Evolutionary conservation across 2,888 invertebrate genomes (phyloP).

Genomic region (Ophion ventricosus): DNA sequence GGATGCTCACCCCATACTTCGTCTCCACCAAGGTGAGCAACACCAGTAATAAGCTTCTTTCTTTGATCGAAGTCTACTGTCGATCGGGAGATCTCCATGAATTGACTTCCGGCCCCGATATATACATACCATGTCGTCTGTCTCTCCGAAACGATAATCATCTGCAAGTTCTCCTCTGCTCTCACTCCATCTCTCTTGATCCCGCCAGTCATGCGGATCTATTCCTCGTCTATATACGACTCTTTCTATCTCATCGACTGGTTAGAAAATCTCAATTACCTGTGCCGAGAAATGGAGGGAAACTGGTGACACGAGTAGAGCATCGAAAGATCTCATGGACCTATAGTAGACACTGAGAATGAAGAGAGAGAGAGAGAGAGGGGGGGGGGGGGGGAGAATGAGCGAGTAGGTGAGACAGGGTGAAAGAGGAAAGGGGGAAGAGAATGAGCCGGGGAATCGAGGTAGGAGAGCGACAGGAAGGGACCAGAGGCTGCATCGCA

Average conservation of each 20-base stretch:
- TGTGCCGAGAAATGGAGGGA: conserved; percentile 69
- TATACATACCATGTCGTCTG: conserved; percentile 14
- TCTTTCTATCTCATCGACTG: conserved; percentile 66
- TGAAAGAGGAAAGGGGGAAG: conserved; percentile 11
- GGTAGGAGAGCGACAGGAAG: conserved; percentile 73
- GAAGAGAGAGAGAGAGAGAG: conserved; percentile 19
- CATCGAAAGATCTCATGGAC: conserved; percentile 37
- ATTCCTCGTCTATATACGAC: conserved; percentile 26
- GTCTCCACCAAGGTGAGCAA: conserved; percentile 55
- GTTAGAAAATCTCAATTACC: conserved; percentile 79
- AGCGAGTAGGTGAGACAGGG: conserved; percentile 13
- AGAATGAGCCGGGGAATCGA: conserved; percentile 51
- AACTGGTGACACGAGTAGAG: conserved; percentile 64
- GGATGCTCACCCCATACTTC: conserved; percentile 54
- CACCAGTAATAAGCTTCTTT: conserved; percentile 51
- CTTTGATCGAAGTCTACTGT: conserved; percentile 40
- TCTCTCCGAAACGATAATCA: conserved; percentile 45
- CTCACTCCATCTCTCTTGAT: conserved; percentile 42
- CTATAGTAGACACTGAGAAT: conserved; percentile 9
- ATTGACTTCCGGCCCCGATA: conserved; percentile 59
- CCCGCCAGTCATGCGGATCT: conserved; percentile 10
- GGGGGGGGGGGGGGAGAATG: neutral
- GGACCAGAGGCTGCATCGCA: conserved; percentile 76
- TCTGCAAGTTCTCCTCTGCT: conserved; percentile 17
- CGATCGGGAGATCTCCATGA: conserved; percentile 51